Evolutionary conservation across 2,888 invertebrate species (phyloP).

Genomic region (Aporophyla lueneburgensis): DNA sequence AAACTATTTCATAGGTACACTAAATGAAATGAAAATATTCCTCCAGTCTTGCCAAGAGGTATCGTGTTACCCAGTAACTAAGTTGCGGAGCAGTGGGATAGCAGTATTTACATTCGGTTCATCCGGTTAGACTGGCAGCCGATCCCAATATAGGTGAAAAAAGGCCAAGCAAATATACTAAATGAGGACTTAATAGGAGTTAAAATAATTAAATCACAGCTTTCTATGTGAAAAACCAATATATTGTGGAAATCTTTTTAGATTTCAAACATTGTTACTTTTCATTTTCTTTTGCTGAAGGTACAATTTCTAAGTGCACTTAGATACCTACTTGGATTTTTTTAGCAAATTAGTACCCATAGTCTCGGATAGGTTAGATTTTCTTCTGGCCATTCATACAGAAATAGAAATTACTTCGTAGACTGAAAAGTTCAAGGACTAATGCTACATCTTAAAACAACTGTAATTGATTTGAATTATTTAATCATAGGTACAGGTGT

Average conservation of each 20-base stretch:
- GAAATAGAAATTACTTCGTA: no score
- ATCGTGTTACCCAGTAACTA: no score
- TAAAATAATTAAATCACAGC: background rate
- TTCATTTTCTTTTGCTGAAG: background rate
- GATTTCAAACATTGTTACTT: background rate
- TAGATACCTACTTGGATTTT: background rate
- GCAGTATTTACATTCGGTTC: no score
- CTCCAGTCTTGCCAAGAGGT: no score
- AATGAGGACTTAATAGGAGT: background rate
- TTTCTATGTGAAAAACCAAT: background rate
- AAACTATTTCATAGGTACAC: background rate
- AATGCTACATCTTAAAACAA: background rate
- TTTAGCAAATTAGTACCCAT: background rate
- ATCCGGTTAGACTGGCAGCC: no score
- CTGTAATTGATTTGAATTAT: background rate
- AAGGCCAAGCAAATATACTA: no score
- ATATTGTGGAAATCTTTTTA: background rate
- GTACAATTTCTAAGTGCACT: background rate
- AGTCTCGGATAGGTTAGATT: background rate
- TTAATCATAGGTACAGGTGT: background rate
- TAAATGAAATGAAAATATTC: background rate
- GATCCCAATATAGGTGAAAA: no score
- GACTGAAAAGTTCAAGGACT: background rate
- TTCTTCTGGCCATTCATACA: background rate
- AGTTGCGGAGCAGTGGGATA: no score